These are phyloP conservation scores for Arbacia lixula DNA, from an alignment of 53 echinoderm and acorn worm genomes.

Conservation along the genomic window DNA sequence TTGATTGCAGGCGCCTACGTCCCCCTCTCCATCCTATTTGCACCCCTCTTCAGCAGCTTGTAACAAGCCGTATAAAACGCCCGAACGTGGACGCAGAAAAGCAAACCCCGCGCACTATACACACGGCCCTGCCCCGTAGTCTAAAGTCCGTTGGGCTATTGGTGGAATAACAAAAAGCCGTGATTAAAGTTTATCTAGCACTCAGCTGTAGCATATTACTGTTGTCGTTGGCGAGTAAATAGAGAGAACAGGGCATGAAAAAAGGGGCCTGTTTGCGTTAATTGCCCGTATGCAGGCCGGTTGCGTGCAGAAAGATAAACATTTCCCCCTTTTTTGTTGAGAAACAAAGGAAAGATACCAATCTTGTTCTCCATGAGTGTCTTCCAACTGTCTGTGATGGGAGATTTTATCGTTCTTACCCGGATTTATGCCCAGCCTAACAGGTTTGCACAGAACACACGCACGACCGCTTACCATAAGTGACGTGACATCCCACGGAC, in stretches of 20 bases:
- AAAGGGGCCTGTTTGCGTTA: constrained; percentile 9
- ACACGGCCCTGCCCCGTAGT: constrained; percentile 24
- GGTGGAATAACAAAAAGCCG: constrained; percentile 43
- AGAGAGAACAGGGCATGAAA: not conserved
- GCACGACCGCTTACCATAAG: too few species aligned
- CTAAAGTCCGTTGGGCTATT: constrained; percentile 48
- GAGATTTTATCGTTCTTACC: too few species aligned
- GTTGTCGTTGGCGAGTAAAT: constrained; percentile 29
- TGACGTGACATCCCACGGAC: too few species aligned
- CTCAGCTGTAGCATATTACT: constrained; percentile 39
- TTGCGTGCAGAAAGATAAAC: constrained; percentile 51
- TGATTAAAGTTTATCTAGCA: constrained; percentile 60
- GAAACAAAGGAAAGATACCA: constrained; percentile 29
- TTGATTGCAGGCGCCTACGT: too few species aligned
- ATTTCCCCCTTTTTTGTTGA: constrained; percentile 28
- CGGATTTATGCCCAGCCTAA: too few species aligned
- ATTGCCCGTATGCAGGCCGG: constrained; percentile 7
- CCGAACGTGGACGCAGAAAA: not conserved
- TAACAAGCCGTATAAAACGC: constrained; percentile 51
- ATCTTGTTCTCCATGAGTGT: constrained; percentile 7
- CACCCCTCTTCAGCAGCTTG: constrained; percentile 23
- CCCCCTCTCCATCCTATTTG: too few species aligned
- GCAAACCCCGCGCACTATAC: constrained; percentile 23
- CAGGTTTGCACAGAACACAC: too few species aligned
- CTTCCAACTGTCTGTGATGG: too few species aligned